Base-by-base conservation (phyloP, 2,113 vertebrate genomes). In the Anseranas semipalmata region DNA sequence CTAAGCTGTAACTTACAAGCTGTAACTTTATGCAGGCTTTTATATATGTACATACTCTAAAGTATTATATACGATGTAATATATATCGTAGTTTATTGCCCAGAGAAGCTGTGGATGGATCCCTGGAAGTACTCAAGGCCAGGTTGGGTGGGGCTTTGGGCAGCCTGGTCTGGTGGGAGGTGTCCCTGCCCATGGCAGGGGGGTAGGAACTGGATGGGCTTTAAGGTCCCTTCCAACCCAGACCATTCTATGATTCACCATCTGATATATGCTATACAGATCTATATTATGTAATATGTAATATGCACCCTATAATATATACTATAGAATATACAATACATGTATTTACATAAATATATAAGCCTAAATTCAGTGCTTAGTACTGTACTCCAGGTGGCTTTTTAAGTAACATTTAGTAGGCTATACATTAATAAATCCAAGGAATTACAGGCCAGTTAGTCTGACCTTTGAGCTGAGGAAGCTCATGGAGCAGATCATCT, bases 281-380 rank as follows among this genome's bases (percentile, higher is more conserved):
- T 46, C 33, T 39, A 0, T 46, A 16, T 4, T 6, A 2, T 7
- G 0, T 7, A 25, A 7, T 43, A 6, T 9, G 27, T 10, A 4
- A 3, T 30, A 2, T 18, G 1, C 9, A 24, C 12, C 12, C 20
- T 2, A 0, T 37, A 6, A 45, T 16, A 2, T 4, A 10, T 33
- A 9, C 0, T 59, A 10, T 1, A 20, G 65, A 30, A 3, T 6
- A 7, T 25, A 3, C 10, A 9, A 10, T 21, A 35, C 19, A 1
- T 3, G 4, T n/a, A 6, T 28, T 68, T 60, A 24, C 35, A 45
- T 71, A 2, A 7, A 17, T 8, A 9, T 15, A 2, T 46, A 35
- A 18, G 45, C 30, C 43, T 85, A 24, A n/a, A 20, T 70, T 46
- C 1, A 2, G 20, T 62, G 55, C n/a, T 71, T 53, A 43, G 16